Percentiles rank a stretch among this genome's conserved stretches.
Evolutionary conservation across 2,797 vertebrate genomes (phyloP).

Genomic region (Hoplostethus mediterraneus): DNA sequence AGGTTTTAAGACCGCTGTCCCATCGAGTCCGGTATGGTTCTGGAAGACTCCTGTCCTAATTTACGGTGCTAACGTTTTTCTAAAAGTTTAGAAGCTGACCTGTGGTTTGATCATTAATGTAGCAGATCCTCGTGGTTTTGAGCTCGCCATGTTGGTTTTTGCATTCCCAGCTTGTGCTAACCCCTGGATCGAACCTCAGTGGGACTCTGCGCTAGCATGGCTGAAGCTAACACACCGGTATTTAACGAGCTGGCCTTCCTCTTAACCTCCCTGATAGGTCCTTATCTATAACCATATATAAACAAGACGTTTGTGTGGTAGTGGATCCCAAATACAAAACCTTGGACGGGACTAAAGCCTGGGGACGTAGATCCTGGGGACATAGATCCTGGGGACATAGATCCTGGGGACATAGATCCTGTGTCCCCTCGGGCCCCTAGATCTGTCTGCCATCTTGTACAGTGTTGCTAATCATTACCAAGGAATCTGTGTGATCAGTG

Average conservation of each 20-base stretch:
- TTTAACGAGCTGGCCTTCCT: too few relatives aligned
- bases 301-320: too few relatives aligned
- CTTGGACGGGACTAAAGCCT: too few relatives aligned
- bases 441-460: conserved; percentile 4
- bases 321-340: neutral
- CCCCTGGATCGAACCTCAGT: too few relatives aligned
- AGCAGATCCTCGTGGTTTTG: conserved; percentile 16
- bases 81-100: neutral
- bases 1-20: too few relatives aligned
- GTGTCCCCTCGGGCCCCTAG: neutral
- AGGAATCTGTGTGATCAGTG: neutral
- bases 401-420: too few relatives aligned
- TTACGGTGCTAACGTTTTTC: conserved; percentile 60
- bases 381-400: too few relatives aligned
- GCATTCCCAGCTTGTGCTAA: conserved; percentile 19
- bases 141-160: conserved; percentile 19
- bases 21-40: conserved; percentile 13
- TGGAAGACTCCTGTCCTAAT: conserved; percentile 31
- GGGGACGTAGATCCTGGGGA: too few relatives aligned
- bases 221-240: too few relatives aligned
- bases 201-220: conserved; percentile 4
- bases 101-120: conserved; percentile 15
- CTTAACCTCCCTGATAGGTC: too few relatives aligned
- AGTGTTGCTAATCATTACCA: conserved; percentile 2
- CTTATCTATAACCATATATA: too few relatives aligned